Evolutionary conservation across 2,888 invertebrate species (phyloP).

Genomic region (Ectropis crepuscularia): DNA sequence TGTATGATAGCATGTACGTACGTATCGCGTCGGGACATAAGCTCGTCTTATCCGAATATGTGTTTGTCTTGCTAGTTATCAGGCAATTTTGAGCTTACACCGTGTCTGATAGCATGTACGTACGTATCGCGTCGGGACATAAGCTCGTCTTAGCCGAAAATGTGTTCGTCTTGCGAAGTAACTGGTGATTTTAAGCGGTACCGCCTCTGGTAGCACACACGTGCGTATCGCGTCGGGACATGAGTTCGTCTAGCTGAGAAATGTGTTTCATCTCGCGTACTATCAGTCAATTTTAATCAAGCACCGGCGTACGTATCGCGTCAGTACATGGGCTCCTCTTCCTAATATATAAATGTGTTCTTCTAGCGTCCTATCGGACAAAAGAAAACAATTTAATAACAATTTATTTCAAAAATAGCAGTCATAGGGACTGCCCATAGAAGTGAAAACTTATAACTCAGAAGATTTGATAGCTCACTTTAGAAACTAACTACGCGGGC

Average conservation of each 20-base stretch:
- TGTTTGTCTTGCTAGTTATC: too few species aligned
- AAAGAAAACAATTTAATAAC: too few species aligned
- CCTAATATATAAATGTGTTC: background rate
- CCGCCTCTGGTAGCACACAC: constrained; percentile 90
- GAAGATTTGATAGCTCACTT: too few species aligned
- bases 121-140: background rate
- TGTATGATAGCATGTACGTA: constrained; percentile 87
- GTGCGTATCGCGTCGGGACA: background rate
- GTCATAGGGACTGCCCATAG: too few species aligned
- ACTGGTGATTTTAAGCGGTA: too few species aligned
- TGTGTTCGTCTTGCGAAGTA: too few species aligned
- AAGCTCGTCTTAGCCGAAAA: background rate
- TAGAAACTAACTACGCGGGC: too few species aligned
- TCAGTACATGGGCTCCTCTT: background rate
- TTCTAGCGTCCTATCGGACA: background rate
- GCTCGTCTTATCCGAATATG: background rate
- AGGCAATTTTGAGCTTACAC: too few species aligned
- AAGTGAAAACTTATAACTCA: too few species aligned
- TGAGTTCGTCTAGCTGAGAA: background rate
- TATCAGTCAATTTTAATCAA: too few species aligned
- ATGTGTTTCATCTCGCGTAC: too few species aligned
- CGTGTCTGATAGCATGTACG: constrained; percentile 90
- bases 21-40: background rate
- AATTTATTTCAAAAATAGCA: too few species aligned
- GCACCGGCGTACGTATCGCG: background rate